phyloP scores from a whole-genome alignment of 1,140 invertebrate genomes.

The Meloidogyne floridensis region DNA sequence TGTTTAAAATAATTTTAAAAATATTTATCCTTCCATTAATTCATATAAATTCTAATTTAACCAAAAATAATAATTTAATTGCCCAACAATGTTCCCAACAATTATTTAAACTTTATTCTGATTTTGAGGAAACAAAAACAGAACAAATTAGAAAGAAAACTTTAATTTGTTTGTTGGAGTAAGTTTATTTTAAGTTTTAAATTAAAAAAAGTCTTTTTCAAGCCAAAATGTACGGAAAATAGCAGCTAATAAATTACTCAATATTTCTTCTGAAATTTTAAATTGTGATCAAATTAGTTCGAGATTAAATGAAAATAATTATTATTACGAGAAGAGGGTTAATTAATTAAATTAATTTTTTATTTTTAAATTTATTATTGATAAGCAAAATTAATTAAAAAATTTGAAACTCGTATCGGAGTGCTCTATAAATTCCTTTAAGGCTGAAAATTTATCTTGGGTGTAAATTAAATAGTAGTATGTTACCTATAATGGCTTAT shows the following conservation, averaged over 20 bases:
- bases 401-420: too few relatives aligned
- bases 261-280: neutral
- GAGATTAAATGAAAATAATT: neutral
- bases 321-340: neutral
- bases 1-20: neutral
- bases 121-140: neutral
- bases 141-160: neutral
- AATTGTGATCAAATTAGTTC: neutral
- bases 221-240: neutral
- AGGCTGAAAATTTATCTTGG: too few relatives aligned
- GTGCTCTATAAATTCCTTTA: too few relatives aligned
- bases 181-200: neutral
- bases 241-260: neutral
- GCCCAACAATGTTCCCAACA: constrained; percentile 2
- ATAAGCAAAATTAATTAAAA: too few relatives aligned
- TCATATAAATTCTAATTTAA: neutral
- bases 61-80: neutral
- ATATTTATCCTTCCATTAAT: neutral
- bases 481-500: too few relatives aligned
- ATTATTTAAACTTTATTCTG: neutral
- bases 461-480: too few relatives aligned
- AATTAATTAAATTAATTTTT: neutral
- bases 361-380: too few relatives aligned
- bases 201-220: neutral
- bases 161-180: constrained; percentile 10